A percentile compares a stretch with the other conserved stretches of the same genome.
phyloP scores from a whole-genome alignment of 2,113 vertebrate genomes.

The Passer montanus region DNA sequence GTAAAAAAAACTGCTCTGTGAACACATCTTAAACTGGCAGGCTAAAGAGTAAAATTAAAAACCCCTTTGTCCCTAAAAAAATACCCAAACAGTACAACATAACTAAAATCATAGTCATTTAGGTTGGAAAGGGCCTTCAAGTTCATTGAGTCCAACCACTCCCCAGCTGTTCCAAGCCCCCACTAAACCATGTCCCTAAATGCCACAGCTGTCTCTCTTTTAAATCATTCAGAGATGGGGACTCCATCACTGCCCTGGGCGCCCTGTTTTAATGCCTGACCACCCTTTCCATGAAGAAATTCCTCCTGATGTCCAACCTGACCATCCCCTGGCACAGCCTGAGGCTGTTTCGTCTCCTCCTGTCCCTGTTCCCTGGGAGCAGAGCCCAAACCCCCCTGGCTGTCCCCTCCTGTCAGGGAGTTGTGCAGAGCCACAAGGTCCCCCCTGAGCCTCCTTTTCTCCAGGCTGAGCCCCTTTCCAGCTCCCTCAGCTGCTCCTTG shows the following conservation, averaged over 20 bases:
- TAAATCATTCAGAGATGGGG: neutral
- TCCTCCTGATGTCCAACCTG: neutral
- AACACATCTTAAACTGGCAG: neutral
- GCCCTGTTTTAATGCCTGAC: neutral
- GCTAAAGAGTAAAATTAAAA: neutral
- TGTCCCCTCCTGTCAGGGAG: neutral
- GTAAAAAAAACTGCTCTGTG: neutral
- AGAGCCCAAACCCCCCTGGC: rapidly evolving
- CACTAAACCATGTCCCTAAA: neutral
- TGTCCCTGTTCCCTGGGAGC: neutral
- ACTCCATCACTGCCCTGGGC: neutral
- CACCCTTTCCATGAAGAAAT: neutral
- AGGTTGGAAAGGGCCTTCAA: neutral
- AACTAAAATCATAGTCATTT: neutral
- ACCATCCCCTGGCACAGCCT: rapidly evolving
- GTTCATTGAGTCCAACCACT: rapidly evolving
- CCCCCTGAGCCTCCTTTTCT: neutral
- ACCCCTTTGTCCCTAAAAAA: neutral
- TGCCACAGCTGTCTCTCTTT: neutral
- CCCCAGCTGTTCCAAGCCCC: neutral
- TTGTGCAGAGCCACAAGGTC: neutral
- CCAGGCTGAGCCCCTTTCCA: neutral
- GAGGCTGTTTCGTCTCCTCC: rapidly evolving
- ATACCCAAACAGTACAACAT: neutral
- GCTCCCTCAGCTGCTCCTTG: neutral